Evolutionary conservation across 2,888 invertebrate species (phyloP).

Genomic region (Flexamia atlantica): DNA sequence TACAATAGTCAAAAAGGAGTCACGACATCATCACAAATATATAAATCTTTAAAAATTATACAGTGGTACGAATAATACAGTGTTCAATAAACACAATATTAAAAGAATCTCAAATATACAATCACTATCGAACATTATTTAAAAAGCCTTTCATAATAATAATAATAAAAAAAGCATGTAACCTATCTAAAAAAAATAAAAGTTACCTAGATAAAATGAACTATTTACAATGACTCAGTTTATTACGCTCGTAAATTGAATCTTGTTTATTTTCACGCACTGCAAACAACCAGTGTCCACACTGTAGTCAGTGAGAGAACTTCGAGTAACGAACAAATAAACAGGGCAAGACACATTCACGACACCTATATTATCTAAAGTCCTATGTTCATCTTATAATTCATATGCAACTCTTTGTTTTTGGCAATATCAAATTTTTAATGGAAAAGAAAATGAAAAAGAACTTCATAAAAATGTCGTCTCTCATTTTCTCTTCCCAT

Average conservation of each 20-base stretch:
- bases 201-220: constrained; percentile 55
- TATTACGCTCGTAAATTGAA: constrained; percentile 37
- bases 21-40: constrained; percentile 36
- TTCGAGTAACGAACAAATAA: constrained; percentile 53
- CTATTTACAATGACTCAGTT: constrained; percentile 54
- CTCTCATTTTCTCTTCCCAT: constrained; percentile 6
- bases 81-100: constrained; percentile 16
- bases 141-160: constrained; percentile 55
- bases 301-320: constrained; percentile 43
- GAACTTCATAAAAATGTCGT: constrained; percentile 39
- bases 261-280: constrained; percentile 51
- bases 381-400: constrained; percentile 41
- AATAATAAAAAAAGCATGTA: constrained; percentile 55
- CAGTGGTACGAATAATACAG: constrained; percentile 45
- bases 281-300: constrained; percentile 43
- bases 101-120: constrained; percentile 48
- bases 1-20: constrained; percentile 19
- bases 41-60: constrained; percentile 45
- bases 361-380: constrained; percentile 56
- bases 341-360: constrained; percentile 58
- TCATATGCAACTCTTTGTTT: constrained; percentile 24
- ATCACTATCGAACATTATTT: constrained; percentile 56
- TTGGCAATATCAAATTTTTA: constrained; percentile 41
- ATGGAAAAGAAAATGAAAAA: constrained; percentile 23
- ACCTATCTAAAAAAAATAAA: constrained; percentile 51